phyloP scores from a whole-genome alignment of 2,113 vertebrate species.

The Corydoras sp. region DNA sequence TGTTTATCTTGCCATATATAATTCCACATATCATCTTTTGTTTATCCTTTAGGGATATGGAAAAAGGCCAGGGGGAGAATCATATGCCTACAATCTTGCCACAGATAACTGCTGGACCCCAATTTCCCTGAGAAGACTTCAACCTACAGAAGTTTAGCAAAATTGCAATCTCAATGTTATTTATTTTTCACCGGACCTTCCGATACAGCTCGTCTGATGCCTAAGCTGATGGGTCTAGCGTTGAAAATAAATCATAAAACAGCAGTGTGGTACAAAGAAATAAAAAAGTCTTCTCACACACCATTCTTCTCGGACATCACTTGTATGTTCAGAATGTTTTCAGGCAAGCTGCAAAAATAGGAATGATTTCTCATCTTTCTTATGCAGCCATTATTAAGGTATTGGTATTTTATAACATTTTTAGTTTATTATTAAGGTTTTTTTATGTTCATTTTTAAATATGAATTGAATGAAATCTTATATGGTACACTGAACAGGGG shows the following conservation, averaged over 20 bases:
- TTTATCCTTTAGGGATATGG: constrained; percentile 67
- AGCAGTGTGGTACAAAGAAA: constrained; percentile 4
- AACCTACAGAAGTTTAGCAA: constrained; percentile 50
- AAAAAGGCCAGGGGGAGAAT: constrained; percentile 38
- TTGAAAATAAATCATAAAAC: constrained; percentile 13
- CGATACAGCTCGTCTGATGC: not conserved
- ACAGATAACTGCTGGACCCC: constrained; percentile 50
- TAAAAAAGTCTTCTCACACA: not conserved
- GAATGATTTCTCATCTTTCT: too few species aligned
- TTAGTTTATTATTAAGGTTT: not conserved
- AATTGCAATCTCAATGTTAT: constrained; percentile 5
- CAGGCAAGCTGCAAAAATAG: not conserved
- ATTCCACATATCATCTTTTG: too few species aligned
- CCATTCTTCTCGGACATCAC: constrained; percentile 14
- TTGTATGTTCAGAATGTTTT: constrained; percentile 20
- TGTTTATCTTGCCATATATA: too few species aligned
- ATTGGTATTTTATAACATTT: too few species aligned
- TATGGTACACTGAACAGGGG: not conserved
- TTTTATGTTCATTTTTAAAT: not conserved
- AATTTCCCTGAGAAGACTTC: constrained; percentile 64
- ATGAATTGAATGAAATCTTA: too few species aligned
- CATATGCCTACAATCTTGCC: constrained; percentile 46
- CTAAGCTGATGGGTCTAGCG: not conserved
- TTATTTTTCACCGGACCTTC: not conserved
- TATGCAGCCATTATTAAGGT: too few species aligned